Evolutionary conservation across 2,113 vertebrate species (phyloP).

Genomic region (Pao palembangensis): DNA sequence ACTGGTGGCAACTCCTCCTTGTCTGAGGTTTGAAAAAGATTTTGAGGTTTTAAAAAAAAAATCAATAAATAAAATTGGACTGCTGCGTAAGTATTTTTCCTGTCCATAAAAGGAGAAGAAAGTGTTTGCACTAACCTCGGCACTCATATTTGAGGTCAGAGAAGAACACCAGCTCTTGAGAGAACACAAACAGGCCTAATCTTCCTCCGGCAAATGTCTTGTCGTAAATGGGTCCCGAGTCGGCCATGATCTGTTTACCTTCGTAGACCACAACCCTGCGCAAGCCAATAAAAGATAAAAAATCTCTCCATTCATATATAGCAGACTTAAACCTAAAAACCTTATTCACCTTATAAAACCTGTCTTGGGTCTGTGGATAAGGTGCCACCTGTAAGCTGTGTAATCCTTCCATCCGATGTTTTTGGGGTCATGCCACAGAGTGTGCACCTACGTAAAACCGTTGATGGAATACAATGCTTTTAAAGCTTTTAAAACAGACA

Average conservation of each 20-base stretch:
- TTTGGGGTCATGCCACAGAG: slow-evolving; percentile 96
- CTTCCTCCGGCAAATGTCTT: slow-evolving; percentile 91
- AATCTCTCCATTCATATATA: neutral
- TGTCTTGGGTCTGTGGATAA: slow-evolving; percentile 94
- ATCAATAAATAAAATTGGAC: neutral
- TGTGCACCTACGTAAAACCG: slow-evolving; percentile 80
- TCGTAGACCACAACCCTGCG: slow-evolving; percentile 93
- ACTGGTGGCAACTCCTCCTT: slow-evolving; percentile 63
- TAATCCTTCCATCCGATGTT: slow-evolving; percentile 99
- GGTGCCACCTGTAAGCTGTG: slow-evolving; percentile 98
- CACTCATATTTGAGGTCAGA: slow-evolving; percentile 99
- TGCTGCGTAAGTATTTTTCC: neutral
- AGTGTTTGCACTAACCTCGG: slow-evolving; percentile 82
- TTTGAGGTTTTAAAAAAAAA: slow-evolving; percentile 40
- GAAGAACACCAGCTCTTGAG: slow-evolving; percentile 97
- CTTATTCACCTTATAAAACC: slow-evolving; percentile 90
- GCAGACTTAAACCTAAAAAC: neutral
- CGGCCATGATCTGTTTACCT: slow-evolving; percentile 96
- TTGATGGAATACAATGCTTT: neutral
- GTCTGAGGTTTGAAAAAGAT: slow-evolving; percentile 70
- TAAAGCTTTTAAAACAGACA: slow-evolving; percentile 3
- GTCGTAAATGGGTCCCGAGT: slow-evolving; percentile 94
- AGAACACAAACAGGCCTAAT: slow-evolving; percentile 97
- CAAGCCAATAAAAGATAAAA: slow-evolving; percentile 10
- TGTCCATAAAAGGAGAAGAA: neutral